Evolutionary conservation across 2,797 vertebrate genomes (phyloP), one percentile per base, ranked within the genome.

Genomic region (Rallus crepitans): DNA sequence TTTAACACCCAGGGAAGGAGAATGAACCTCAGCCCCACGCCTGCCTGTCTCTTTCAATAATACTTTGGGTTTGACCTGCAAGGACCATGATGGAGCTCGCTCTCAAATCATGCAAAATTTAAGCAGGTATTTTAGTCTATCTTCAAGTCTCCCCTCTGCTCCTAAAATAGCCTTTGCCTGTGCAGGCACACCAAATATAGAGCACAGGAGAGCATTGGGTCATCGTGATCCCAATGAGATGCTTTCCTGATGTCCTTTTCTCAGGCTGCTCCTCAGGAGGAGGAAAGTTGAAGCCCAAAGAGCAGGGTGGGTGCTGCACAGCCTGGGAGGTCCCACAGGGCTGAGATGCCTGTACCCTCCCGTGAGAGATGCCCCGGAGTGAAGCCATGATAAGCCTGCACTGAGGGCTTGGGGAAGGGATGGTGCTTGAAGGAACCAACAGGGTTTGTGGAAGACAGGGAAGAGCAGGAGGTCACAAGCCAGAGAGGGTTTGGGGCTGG

Each of bases 41-140:
- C 85, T 40, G 82, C 40, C 37, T 45, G 70, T 80, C 90, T 94
- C 88, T 89, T 93, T 66, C 64, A 52, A 37, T 21, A 56, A 64
- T 13, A 12, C 23, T 57, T 87, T 76, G 2, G 4, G 63, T 68
- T 81, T 73, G 73, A 73, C 82, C 89, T 3, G 0, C 61, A 77
- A 17, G 2, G 70, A 4, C 57, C 30, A 10, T 76, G 63, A 91
- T 57, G 70, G 6, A 53, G 76, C 12, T 82, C 14, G 11, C 64
- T 82, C 87, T 87, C 45, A 52, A 81, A 82, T 75, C 68, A 84
- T 91, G 87, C 70, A 91, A 88, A 86, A 96, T 95, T 93, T 85
- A 95, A 93, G 55, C 3, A 90, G 90, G 68, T n/a, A 17, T 89
- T 89, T 93, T 7, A 89, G 66, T n/a, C 17, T 5, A 1, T 20